Evolutionary conservation across 2,797 vertebrate genomes (phyloP), one percentile per base, ranked within the genome.

Genomic region (Petrocephalus schoutedeni): DNA sequence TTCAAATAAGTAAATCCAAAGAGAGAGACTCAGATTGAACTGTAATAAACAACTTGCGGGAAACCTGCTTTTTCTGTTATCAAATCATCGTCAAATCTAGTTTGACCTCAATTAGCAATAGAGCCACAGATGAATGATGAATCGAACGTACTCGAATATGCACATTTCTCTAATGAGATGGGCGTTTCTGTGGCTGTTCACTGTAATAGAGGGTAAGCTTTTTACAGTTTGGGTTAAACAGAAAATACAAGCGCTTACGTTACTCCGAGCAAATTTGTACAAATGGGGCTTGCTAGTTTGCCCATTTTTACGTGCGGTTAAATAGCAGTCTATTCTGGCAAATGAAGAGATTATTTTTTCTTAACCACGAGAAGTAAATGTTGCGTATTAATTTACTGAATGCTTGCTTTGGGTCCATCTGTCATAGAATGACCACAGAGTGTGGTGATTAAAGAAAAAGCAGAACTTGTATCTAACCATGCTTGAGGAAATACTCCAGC

Each of bases 361-460:
- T 84, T 53, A 54, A 84, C 82, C 16, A 21, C 6, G 51, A 53
- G 45, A 84, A 23, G 82, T 53, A 84, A 84, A 84, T 53, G 10
- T 84, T 80, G 74, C 74, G 82, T 54, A 28, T 84, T 84, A 53
- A 84, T 53, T 54, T 28, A 4, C 16, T 53, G 21, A 84, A 54
- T 54, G 9, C 12, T 84, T 54, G 10, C 51, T 84, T n/a, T 54
- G 82, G 45, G 45, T 53, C 51, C 8, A 54, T 53, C 21, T 84
- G 82, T 53, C 82, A 8, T 80, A 80, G 74, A 80, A 49, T 80
- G 74, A 84, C 82, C 82, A 84, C 82, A 84, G 45, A 80, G 74
- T 49, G 74, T 41, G n/a, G 74, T 49, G 74, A 74, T 74, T 74
- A 74, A 36, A 74, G 14, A 74, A 32, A 74, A 80, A 80, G 74